A percentile compares a stretch with the other conserved stretches of the same genome.
Evolutionary conservation across 2,113 vertebrate genomes (phyloP).

Genomic region (Ibidorhyncha struthersii): DNA sequence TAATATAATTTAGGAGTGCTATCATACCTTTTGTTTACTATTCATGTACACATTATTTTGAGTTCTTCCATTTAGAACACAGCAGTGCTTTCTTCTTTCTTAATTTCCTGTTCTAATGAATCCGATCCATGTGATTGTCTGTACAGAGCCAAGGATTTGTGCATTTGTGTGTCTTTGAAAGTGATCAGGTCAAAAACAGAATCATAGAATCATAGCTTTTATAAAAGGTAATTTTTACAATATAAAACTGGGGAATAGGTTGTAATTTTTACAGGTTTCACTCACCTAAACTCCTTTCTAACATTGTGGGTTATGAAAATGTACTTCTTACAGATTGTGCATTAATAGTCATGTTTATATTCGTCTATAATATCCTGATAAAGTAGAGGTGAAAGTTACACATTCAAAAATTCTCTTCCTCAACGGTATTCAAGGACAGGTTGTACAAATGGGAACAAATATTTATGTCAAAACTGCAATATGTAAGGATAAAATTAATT

Average conservation of each 20-base stretch:
- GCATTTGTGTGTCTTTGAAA: background rate
- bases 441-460: background rate
- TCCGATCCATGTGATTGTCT: background rate
- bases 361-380: background rate
- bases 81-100: background rate
- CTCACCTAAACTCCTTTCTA: background rate
- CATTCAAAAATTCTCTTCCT: background rate
- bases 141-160: background rate
- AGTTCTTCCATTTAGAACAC: background rate
- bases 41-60: background rate
- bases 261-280: background rate
- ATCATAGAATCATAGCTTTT: too few species aligned
- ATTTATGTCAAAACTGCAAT: slow-evolving; percentile 4
- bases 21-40: background rate
- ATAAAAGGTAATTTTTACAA: background rate
- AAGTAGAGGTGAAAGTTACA: background rate
- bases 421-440: background rate
- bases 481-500: slow-evolving; percentile 5
- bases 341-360: background rate
- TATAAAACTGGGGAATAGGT: background rate
- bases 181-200: background rate
- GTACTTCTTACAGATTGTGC: background rate
- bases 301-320: background rate
- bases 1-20: background rate
- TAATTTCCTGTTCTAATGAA: background rate